These are phyloP conservation scores for Australoheros scitulus DNA, from an alignment of 2,113 vertebrate genomes.

Conservation along the genomic window DNA sequence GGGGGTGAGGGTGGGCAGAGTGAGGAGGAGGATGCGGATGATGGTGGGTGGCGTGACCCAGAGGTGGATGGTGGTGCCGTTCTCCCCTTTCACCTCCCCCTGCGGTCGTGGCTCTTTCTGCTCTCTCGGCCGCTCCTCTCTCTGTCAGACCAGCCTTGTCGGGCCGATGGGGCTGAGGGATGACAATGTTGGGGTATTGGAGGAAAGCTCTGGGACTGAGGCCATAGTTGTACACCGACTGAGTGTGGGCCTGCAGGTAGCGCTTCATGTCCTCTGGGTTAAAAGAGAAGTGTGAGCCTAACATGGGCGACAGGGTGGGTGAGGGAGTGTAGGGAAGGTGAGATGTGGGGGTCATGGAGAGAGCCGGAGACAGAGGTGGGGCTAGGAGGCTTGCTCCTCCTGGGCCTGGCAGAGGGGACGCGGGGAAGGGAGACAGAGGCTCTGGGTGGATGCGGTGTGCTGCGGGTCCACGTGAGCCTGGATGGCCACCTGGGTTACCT, in stretches of 20 bases:
- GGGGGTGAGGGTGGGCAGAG: constrained; percentile 70
- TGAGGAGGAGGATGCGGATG: constrained; percentile 65
- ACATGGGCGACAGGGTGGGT: constrained; percentile 90
- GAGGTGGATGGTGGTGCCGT: constrained; percentile 67
- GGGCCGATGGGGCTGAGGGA: constrained; percentile 88
- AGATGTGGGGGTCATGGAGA: constrained; percentile 87
- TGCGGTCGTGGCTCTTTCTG: constrained; percentile 45
- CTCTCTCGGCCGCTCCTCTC: constrained; percentile 55
- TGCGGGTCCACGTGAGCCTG: constrained; percentile 71
- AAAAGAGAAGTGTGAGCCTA: constrained; percentile 91
- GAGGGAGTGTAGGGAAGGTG: constrained; percentile 91
- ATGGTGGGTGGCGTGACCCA: constrained; percentile 67
- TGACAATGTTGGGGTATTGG: constrained; percentile 89
- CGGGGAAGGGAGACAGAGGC: constrained; percentile 88
- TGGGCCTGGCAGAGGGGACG: constrained; percentile 86
- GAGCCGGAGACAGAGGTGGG: constrained; percentile 86
- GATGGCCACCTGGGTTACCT: constrained; percentile 65
- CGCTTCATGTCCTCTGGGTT: constrained; percentile 94
- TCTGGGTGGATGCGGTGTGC: constrained; percentile 86
- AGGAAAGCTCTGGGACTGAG: constrained; percentile 91
- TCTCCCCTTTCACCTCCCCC: constrained; percentile 57
- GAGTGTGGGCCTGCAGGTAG: constrained; percentile 92
- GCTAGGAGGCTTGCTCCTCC: constrained; percentile 82
- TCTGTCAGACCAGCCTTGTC: constrained; percentile 72
- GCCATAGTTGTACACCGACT: constrained; percentile 93